These are phyloP conservation scores for Xanthia togata DNA, from an alignment of 2,888 invertebrate genomes.

Conservation along the genomic window DNA sequence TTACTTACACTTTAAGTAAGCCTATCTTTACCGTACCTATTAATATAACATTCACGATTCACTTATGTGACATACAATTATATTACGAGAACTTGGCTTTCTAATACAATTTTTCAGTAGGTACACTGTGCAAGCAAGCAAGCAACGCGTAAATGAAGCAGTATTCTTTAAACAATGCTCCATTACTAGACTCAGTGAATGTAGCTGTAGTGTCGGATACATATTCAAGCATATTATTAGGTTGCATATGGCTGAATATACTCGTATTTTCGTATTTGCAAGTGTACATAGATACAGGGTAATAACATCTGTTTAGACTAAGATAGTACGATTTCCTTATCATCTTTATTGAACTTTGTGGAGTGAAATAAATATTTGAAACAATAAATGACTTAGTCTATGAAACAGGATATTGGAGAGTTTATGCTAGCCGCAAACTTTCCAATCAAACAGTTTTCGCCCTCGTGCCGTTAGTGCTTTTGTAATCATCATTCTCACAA, in stretches of 20 bases:
- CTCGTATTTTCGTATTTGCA: conserved; percentile 3
- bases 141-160: conserved; percentile 23
- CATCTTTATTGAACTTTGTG: not conserved
- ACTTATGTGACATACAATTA: conserved; percentile 1
- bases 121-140: conserved; percentile 26
- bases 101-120: conserved; percentile 43
- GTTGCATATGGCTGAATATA: conserved; percentile 24
- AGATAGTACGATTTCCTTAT: conserved; percentile 7
- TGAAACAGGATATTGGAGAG: not conserved
- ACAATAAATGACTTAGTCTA: not conserved
- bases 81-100: conserved; percentile 13
- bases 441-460: not conserved
- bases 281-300: not conserved
- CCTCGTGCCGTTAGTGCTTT: not conserved
- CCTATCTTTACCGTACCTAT: not conserved
- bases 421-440: not conserved
- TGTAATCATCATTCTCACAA: not conserved
- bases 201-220: conserved; percentile 35
- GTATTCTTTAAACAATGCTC: conserved; percentile 52
- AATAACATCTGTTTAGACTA: conserved; percentile 1
- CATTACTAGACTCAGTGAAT: conserved; percentile 49
- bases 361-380: not conserved
- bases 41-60: not conserved
- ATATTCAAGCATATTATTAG: conserved; percentile 45
- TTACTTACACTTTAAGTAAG: not conserved